A percentile compares a stretch with the other conserved stretches of the same genome.
Evolutionary conservation across 2,113 vertebrate species (phyloP).

Genomic region (Ophthalmolycus amberensis): DNA sequence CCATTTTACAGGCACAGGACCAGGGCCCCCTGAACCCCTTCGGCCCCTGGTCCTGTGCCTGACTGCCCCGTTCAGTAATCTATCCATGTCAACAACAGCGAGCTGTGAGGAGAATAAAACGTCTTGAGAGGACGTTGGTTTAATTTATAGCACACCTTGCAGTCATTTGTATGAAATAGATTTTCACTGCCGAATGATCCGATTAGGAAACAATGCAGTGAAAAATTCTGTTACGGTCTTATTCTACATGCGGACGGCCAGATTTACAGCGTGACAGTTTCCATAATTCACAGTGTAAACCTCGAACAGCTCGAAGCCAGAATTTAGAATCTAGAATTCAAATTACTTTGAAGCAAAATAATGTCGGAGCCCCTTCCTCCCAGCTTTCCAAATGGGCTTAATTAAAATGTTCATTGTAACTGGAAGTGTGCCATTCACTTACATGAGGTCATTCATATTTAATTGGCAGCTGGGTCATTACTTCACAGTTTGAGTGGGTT

Average conservation of each 20-base stretch:
- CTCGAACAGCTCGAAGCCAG: not conserved
- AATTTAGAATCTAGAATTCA: not conserved
- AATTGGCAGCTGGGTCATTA: slow-evolving; percentile 42
- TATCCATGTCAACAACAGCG: not conserved
- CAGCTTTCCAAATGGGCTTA: slow-evolving; percentile 13
- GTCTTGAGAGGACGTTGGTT: not conserved
- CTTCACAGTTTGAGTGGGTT: slow-evolving; percentile 34
- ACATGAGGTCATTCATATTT: slow-evolving; percentile 47
- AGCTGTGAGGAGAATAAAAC: slow-evolving; percentile 1
- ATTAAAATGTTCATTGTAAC: slow-evolving; percentile 43
- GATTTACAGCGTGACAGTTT: not conserved
- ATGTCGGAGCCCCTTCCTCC: not conserved
- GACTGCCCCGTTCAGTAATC: not conserved
- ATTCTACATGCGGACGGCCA: not conserved
- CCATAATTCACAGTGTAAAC: not conserved
- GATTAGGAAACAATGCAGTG: not conserved
- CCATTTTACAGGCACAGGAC: not conserved
- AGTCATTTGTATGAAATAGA: not conserved
- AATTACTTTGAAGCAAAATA: slow-evolving; percentile 26
- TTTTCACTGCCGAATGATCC: not conserved
- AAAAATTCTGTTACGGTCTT: not conserved
- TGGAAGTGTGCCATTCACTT: slow-evolving; percentile 43
- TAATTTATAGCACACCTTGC: not conserved
- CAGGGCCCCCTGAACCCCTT: not conserved
- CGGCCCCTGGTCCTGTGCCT: not conserved